Conservation (phyloP, 2,113 vertebrate genomes). For the Dicerorhinus sumatrensis region DNA sequence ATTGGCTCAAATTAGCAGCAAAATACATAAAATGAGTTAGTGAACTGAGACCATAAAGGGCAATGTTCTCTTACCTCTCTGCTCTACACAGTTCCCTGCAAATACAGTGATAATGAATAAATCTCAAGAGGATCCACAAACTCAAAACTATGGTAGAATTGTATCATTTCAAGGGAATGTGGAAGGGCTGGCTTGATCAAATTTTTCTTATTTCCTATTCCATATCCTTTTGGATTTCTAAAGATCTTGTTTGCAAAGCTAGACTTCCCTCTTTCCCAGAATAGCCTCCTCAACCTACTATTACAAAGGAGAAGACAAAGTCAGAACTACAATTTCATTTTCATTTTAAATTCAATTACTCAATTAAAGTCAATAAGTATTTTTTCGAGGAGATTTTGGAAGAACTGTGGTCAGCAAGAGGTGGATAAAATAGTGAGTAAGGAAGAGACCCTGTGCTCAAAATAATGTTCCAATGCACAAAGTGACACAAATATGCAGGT, state of each 20-base stretch:
- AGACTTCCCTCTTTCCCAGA: not conserved
- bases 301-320: not conserved
- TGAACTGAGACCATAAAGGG: not conserved
- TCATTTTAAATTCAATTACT: not conserved
- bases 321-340: not conserved
- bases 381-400: not conserved
- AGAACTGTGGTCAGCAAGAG: not conserved
- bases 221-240: not conserved
- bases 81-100: not conserved
- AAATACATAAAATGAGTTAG: not conserved
- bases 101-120: not conserved
- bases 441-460: not conserved
- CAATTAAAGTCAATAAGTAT: not conserved
- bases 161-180: not conserved
- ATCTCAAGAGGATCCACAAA: not conserved
- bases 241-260: conserved; percentile 4
- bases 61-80: not conserved
- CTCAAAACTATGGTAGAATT: not conserved
- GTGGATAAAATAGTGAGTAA: not conserved
- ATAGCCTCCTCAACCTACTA: not conserved
- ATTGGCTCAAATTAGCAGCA: not conserved
- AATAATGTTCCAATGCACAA: not conserved
- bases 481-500: not conserved
- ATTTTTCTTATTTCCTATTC: not conserved
- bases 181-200: not conserved